Percentiles rank a stretch among this genome's conserved stretches.
Conservation (phyloP, 2,113 vertebrate species). For the Sarotherodon lohbergeri region DNA sequence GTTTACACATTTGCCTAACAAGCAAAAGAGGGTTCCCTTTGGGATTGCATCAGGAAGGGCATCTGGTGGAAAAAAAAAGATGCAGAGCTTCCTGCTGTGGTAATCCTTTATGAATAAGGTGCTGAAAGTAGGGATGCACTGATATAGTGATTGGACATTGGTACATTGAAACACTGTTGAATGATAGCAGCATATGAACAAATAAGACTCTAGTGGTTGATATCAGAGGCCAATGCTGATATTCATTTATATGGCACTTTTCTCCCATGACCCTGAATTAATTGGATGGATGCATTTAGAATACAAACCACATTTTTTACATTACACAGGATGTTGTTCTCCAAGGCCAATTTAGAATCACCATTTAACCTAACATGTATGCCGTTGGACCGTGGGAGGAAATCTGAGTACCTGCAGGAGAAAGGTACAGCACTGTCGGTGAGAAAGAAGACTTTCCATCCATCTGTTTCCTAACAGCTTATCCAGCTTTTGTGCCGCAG, state of each 20-base stretch:
- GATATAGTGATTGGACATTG: neutral
- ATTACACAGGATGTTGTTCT: neutral
- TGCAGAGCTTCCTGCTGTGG: neutral
- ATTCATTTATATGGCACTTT: neutral
- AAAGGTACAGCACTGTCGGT: neutral
- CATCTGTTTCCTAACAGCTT: neutral
- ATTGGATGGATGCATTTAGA: neutral
- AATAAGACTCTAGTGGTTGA: neutral
- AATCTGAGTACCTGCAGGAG: neutral
- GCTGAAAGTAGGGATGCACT: neutral
- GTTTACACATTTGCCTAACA: neutral
- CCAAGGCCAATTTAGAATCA: neutral
- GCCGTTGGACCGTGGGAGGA: neutral
- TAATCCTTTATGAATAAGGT: neutral
- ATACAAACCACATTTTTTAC: neutral
- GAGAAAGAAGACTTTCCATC: neutral
- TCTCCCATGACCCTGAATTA: neutral
- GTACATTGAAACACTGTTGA: neutral
- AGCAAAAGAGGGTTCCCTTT: neutral
- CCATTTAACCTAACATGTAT: neutral
- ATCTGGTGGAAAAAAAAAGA: neutral
- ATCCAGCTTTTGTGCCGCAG: neutral
- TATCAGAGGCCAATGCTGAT: neutral
- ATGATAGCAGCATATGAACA: neutral
- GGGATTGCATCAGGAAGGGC: neutral